phyloP scores from a whole-genome alignment of 2,888 invertebrate genomes.

The Drosophila kokeensis region DNA sequence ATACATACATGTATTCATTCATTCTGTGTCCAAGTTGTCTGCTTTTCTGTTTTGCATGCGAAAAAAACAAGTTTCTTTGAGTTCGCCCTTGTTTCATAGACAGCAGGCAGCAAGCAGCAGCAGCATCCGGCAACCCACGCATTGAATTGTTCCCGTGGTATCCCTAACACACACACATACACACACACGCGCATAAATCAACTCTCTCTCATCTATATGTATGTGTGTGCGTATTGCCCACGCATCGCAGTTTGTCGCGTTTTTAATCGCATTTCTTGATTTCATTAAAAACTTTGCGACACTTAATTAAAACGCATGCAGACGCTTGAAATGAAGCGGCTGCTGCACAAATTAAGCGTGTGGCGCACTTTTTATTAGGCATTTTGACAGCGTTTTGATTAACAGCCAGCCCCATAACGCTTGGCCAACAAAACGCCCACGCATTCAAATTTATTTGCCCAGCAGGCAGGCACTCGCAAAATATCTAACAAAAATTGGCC shows the following conservation, averaged over 20 bases:
- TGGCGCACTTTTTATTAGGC: conserved; percentile 66
- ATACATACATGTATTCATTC: neutral
- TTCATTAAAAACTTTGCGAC: conserved; percentile 62
- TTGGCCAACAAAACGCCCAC: conserved; percentile 58
- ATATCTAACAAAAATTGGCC: conserved; percentile 34
- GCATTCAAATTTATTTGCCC: conserved; percentile 18
- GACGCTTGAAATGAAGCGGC: conserved; percentile 43
- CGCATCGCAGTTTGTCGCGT: conserved; percentile 43
- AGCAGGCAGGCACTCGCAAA: conserved; percentile 42
- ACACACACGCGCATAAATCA: neutral
- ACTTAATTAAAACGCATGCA: conserved; percentile 74
- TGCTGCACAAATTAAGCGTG: conserved; percentile 21
- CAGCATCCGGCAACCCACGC: conserved; percentile 45
- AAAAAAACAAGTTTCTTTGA: conserved; percentile 39
- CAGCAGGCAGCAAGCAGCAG: neutral
- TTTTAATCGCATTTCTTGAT: conserved; percentile 61
- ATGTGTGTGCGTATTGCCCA: conserved; percentile 34
- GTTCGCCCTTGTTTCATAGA: conserved; percentile 36
- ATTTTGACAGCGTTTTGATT: conserved; percentile 74
- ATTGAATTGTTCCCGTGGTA: conserved; percentile 12
- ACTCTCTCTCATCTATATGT: neutral
- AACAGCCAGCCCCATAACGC: conserved; percentile 50
- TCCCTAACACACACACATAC: conserved; percentile 19
- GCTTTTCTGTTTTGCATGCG: conserved; percentile 27
- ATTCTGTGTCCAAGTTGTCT: conserved; percentile 15